Percentiles rank a stretch among this genome's conserved stretches.
Evolutionary conservation across 2,888 invertebrate species (phyloP).

Genomic region (Metopia argyrocephala): DNA sequence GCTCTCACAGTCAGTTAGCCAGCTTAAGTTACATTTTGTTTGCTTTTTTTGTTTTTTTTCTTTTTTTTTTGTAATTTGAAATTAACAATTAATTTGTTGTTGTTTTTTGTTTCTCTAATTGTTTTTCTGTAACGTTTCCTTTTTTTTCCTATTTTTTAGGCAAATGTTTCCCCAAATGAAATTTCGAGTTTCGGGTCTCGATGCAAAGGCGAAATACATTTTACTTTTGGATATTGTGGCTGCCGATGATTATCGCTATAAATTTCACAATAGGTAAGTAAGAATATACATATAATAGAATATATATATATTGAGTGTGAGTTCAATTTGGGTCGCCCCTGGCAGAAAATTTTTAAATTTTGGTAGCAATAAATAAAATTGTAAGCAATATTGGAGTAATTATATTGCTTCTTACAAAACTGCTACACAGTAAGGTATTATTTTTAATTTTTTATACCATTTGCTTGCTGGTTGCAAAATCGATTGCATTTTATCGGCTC

Average conservation of each 20-base stretch:
- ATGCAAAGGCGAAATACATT: constrained; percentile 99
- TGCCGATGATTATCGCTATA: constrained; percentile 98
- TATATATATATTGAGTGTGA: too few species aligned
- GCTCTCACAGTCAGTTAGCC: background rate
- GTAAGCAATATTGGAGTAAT: too few species aligned
- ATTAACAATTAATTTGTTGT: too few species aligned
- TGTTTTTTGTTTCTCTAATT: background rate
- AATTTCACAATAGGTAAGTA: constrained; percentile 95
- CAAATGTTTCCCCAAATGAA: constrained; percentile 99
- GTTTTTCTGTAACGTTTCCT: constrained; percentile 1
- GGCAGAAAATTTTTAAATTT: background rate
- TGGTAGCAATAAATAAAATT: too few species aligned
- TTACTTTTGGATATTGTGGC: constrained; percentile 99
- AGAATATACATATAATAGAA: too few species aligned
- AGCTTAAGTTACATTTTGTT: constrained; percentile 53
- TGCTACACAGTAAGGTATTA: too few species aligned
- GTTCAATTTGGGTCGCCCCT: too few species aligned
- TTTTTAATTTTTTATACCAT: too few species aligned
- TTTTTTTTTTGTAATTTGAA: background rate
- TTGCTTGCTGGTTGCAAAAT: too few species aligned
- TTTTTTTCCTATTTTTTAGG: constrained; percentile 80
- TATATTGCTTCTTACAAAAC: too few species aligned
- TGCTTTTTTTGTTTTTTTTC: constrained; percentile 27
- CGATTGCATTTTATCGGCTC: too few species aligned
- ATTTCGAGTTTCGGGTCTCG: constrained; percentile 98